Evolutionary conservation across 1,140 invertebrate species (phyloP).

Genomic region (Calycopis cecrops): DNA sequence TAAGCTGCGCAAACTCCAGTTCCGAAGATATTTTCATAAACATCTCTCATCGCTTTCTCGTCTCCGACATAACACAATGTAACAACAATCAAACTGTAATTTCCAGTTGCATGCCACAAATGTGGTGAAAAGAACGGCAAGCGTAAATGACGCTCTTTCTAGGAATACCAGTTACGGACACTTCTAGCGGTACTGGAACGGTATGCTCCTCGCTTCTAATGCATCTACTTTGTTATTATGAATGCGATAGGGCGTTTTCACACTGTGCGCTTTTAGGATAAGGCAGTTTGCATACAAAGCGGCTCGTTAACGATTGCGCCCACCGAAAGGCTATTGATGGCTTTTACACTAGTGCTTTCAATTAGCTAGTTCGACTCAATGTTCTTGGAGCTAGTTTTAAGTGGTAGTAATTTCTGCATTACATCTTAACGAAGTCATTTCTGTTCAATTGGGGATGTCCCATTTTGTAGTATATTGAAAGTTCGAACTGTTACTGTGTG

Average conservation of each 20-base stretch:
- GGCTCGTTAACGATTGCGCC: not conserved
- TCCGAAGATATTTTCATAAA: no score
- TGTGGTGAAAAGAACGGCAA: conserved; percentile 17
- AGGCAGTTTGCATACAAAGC: not conserved
- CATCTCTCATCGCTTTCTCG: not conserved
- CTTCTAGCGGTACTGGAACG: conserved; percentile 16
- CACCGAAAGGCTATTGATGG: no score
- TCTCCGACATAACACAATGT: conserved; percentile 23
- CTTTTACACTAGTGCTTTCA: no score
- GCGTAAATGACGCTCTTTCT: conserved; percentile 18
- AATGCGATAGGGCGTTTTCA: conserved; percentile 8
- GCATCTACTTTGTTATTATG: conserved; percentile 10
- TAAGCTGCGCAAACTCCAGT: no score
- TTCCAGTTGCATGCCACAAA: conserved; percentile 17
- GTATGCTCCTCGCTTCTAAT: conserved; percentile 11
- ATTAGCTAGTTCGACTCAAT: no score
- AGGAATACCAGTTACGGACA: conserved; percentile 13
- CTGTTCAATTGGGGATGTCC: no score
- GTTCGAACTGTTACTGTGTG: no score
- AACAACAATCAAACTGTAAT: conserved; percentile 21
- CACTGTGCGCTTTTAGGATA: not conserved
- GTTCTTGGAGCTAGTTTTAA: no score
- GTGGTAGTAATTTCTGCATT: no score
- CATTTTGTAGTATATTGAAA: no score
- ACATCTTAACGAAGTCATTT: no score